Evolutionary conservation across 1,140 invertebrate genomes (phyloP), one percentile per base, ranked within the genome.

Genomic region (Uloborus diversus): DNA sequence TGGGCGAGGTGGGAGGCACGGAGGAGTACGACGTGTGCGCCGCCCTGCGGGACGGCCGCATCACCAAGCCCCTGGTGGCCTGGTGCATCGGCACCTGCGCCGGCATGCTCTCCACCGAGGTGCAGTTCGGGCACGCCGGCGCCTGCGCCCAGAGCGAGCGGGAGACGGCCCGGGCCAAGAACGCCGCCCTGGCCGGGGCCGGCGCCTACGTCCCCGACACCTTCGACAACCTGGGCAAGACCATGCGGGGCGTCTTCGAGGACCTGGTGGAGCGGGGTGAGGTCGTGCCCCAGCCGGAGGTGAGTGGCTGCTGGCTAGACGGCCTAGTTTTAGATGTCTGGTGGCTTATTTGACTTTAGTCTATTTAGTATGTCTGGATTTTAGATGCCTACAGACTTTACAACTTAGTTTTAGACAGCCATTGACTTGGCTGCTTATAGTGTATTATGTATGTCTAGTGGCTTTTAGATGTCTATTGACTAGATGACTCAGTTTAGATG

Each of bases 41-140:
- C 49, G 96, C 96, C 1, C 89, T 99, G 0, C 91, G 94, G 84
- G 89, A 91, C 51, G 91, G 92, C 5, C 89, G 90, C 61, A 92
- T 99, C 62, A 97, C 91, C 20, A 99, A 99, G 86, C 98, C 98
- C 0, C 84, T 99, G 49, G 93, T 99, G 2, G 96, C 97, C 14
- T 99, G 98, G 98, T 85, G 84, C 76, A 85, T 85, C 69, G 84
- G 84, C 23, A 85, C 84, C 3, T 85, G 84, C 79, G 82, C 84
- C 7, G 47, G 79, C 14, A 85, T 85, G 84, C 85, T 85, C 61
- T 76, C 82, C 9, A 83, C 83, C 20, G 82, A 89, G 86, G 97
- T 99, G n/a, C 98, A 99, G 87, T 99, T 99, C 88, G 98, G 98
- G 0, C 98, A 99, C 89, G 98, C 98, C 83, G 98, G 98, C 14